These are phyloP conservation scores for Gallinago media DNA, from an alignment of 2,113 vertebrate genomes.

Conservation along the genomic window DNA sequence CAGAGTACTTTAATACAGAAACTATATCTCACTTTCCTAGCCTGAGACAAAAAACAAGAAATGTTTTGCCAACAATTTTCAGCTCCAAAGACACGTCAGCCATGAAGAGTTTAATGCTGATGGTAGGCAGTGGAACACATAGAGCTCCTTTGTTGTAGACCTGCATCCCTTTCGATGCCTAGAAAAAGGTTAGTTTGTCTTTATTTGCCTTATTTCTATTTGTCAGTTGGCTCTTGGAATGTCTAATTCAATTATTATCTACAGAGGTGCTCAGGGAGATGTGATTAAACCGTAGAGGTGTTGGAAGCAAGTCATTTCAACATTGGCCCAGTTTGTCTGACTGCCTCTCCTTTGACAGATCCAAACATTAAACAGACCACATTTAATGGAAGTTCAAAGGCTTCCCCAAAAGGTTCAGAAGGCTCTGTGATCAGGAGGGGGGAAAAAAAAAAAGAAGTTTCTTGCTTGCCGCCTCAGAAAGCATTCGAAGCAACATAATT, in stretches of 20 bases:
- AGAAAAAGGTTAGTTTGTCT: slow-evolving; percentile 19
- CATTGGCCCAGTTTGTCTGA: slow-evolving; percentile 1
- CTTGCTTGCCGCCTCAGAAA: slow-evolving; percentile 57
- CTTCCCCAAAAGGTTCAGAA: slow-evolving; percentile 47
- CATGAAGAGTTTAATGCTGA: neutral
- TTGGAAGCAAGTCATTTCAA: slow-evolving; percentile 27
- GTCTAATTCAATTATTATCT: slow-evolving; percentile 2
- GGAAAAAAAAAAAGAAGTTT: neutral
- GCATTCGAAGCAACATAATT: neutral
- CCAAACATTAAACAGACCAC: slow-evolving; percentile 71
- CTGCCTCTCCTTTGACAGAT: neutral
- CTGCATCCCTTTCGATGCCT: neutral
- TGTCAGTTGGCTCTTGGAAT: slow-evolving; percentile 15
- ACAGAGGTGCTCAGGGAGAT: neutral
- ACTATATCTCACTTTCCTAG: neutral
- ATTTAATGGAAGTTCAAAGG: slow-evolving; percentile 72
- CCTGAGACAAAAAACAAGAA: neutral
- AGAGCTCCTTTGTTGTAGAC: slow-evolving; percentile 7
- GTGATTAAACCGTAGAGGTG: neutral
- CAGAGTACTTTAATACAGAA: neutral
- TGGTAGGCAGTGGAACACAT: neutral
- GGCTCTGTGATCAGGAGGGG: neutral
- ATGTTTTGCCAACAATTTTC: slow-evolving; percentile 4
- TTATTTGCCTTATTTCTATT: slow-evolving; percentile 35
- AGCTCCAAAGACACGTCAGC: slow-evolving; percentile 5